These are phyloP conservation scores for Coilia nasus DNA, from an alignment of 2,797 vertebrate species.

Conservation along the genomic window DNA sequence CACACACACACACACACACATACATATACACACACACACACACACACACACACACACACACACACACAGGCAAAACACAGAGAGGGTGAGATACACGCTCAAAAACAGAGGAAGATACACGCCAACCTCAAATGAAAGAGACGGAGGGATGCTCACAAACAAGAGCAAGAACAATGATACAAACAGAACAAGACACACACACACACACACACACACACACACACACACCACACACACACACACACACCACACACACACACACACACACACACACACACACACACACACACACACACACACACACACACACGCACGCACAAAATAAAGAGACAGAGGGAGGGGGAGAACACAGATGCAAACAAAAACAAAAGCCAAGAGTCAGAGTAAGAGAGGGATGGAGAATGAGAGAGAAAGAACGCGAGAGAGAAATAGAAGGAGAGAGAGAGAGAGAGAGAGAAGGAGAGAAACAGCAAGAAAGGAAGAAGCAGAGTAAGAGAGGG, in stretches of 20 bases:
- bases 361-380: no score
- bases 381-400: no score
- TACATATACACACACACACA: constrained; percentile 33
- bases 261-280: not conserved
- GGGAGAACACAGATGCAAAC: not conserved
- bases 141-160: no score
- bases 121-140: no score
- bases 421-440: no score
- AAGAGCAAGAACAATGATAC: no score
- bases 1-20: constrained; percentile 28
- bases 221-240: not conserved
- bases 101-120: no score
- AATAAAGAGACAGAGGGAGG: not conserved
- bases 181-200: not conserved
- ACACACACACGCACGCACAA: not conserved
- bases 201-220: not conserved
- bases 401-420: no score
- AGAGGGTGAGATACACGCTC: no score
- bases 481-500: not conserved
- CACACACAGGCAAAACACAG: no score
- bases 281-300: not conserved
- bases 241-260: not conserved
- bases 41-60: constrained; percentile 37
- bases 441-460: no score
- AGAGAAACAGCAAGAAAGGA: not conserved